Evolutionary conservation across 1,140 invertebrate genomes (phyloP), one percentile per base, ranked within the genome.

Genomic region (Drosophila ogumai): DNA sequence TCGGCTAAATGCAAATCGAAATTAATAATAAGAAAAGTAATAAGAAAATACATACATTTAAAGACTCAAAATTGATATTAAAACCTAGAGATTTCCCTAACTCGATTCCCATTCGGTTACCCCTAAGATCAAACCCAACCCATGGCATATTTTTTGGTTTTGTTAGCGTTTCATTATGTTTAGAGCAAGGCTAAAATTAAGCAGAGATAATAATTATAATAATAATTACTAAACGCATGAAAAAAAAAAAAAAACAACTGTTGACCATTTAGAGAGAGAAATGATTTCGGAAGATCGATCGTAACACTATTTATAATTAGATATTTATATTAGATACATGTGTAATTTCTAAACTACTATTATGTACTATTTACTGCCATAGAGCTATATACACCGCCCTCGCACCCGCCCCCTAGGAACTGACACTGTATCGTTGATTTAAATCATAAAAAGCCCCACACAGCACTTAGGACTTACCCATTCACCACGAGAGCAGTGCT

Each of bases 341-440:
- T 79, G 72, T 84, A 81, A 82, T 79, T 81, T 88, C 71, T 82
- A 76, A 88, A 55, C 52, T 54, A 36, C 63, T 82, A 87, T 87
- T 87, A 90, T 76, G 74, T 86, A 82, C 84, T 88, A 90, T 90
- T 76, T 90, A 90, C 85, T 90, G 85, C 85, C 85, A 90, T 90
- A 90, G 85, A 73, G 82, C 85, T 79, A 80, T 67, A 77, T 57
- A 77, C 40, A 44, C 56, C 49, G 52, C 59, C 73, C 61, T 82
- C 49, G 76, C 54, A 44, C 38, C 43, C 40, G 28, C 44, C 40
- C 67, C 22, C 38, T 52, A 67, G 66, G 47, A 69, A 66, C 38
- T 66, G 46, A 66, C 66, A 34, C 65, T 43, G 28, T 50, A 52
- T 50, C 34, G 60, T 52, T 66, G 61, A 69, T 49, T 67, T 25